Conservation (phyloP, 2,888 invertebrate species). For the Bellardia pandia region DNA sequence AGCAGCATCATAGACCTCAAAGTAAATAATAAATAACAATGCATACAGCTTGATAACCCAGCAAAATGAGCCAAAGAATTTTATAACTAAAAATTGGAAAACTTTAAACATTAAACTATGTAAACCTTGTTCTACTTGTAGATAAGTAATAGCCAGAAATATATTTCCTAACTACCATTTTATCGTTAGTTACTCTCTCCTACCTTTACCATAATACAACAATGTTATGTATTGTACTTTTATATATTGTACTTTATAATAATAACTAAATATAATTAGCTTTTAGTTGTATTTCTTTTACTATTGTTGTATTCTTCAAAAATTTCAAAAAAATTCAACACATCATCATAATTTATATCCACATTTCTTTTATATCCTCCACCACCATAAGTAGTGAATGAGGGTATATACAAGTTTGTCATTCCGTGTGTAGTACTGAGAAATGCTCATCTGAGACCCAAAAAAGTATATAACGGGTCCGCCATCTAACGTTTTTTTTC, state of each 20-base stretch:
- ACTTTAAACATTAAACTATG: too few species aligned
- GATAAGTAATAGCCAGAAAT: not conserved
- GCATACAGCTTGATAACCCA: not conserved
- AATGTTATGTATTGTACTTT: not conserved
- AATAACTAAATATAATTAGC: slow-evolving; percentile 54
- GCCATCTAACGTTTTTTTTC: too few species aligned
- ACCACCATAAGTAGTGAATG: too few species aligned
- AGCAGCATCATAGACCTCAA: not conserved
- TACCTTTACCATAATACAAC: not conserved
- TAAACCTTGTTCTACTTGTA: too few species aligned
- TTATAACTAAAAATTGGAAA: too few species aligned
- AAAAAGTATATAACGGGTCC: too few species aligned
- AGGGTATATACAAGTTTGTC: too few species aligned
- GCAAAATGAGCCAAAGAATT: not conserved
- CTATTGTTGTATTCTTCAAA: not conserved
- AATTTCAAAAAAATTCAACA: slow-evolving; percentile 32
- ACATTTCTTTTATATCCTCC: too few species aligned
- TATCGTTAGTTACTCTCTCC: not conserved
- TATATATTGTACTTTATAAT: not conserved
- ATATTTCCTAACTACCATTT: not conserved
- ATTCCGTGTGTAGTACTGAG: too few species aligned
- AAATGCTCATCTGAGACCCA: too few species aligned
- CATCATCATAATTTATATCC: not conserved
- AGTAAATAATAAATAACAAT: not conserved
- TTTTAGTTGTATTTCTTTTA: slow-evolving; percentile 22